Base-by-base conservation (phyloP, 2,113 vertebrate species). In the Mirza zaza region DNA sequence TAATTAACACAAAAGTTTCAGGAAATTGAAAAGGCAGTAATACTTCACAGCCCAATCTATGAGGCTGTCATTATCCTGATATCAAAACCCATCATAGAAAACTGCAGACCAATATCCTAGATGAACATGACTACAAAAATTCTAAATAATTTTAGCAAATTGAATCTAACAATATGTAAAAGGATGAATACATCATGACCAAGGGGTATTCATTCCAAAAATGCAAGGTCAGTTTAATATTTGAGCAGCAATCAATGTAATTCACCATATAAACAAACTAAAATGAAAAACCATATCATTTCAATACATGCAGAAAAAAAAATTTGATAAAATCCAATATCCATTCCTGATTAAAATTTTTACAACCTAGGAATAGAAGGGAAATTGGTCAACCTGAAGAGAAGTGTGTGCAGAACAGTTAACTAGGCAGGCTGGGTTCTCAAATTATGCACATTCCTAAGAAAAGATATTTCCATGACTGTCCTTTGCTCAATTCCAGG, bases 201-300 rank as follows among this genome's bases (percentile, higher is more conserved):
- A 79, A 83, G 50, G 91, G 36, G 3, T 90, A 7, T 95, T 95
- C 89, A 73, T 79, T 36, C 29, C 15, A 27, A 23, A 21, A 55
- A 87, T 82, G 2, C 32, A 89, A 88, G 8, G 71, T 91, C 83
- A n/a, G 63, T 82, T 92, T 94, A 81, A 86, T 82, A 70, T 83
- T 75, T 96, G 75, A 67, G 83, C 7, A 91, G 48, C 50, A 71
- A 17, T 91, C 34, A 75, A 32, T 76, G 27, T 77, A 79, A 82
- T 67, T 96, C 10, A 82, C 8, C 32, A 57, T 85, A 48, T 67
- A 90, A 92, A 80, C 50, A 83, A 95, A 50, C 29, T 85, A 57
- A 85, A 70, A 79, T 93, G 21, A 48, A 89, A 94, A 80, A 23
- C 2, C 1, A 20, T 8, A 29, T 68, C 11, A 75, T 87, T 96